These are phyloP conservation scores for Rhopilema esculentum DNA, from an alignment of 30 jellyfish, hydroid and myxozoan genomes.

Conservation along the genomic window DNA sequence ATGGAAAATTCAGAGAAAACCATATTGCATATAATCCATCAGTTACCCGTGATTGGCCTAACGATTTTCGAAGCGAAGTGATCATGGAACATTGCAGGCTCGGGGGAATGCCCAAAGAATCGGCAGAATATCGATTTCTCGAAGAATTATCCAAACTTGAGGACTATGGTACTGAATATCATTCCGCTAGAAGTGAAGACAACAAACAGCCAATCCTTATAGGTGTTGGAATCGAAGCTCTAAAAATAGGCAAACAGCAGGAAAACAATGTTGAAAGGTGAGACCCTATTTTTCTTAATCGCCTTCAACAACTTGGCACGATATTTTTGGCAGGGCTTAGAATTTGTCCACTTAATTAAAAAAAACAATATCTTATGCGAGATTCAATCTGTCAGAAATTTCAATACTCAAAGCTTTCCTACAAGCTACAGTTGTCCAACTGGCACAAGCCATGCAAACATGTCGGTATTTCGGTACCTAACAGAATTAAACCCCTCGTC, in stretches of 20 bases:
- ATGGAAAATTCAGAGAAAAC: constrained; percentile 95
- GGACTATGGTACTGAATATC: constrained; percentile 93
- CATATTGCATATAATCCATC: constrained; percentile 95
- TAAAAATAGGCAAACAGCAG: constrained; percentile 69
- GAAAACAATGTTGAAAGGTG: constrained; percentile 91
- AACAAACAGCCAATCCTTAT: constrained; percentile 48
- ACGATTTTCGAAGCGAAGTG: constrained; percentile 83
- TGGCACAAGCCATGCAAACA: too few relatives aligned
- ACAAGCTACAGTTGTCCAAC: too few relatives aligned
- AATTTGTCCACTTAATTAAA: too few relatives aligned
- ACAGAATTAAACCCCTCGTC: neutral
- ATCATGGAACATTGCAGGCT: constrained; percentile 86
- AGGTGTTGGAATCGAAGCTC: constrained; percentile 95
- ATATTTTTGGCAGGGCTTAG: constrained; percentile 35
- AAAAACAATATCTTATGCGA: too few relatives aligned
- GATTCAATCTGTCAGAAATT: too few relatives aligned
- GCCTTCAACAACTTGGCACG: neutral
- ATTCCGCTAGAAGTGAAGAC: constrained; percentile 81
- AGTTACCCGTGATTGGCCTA: constrained; percentile 80
- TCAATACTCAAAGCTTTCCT: too few relatives aligned
- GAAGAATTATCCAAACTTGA: constrained; percentile 74
- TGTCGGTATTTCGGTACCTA: neutral
- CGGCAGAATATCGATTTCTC: constrained; percentile 79
- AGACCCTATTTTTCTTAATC: constrained; percentile 2
- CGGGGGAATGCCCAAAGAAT: constrained; percentile 83